Evolutionary conservation across 2,888 invertebrate species (phyloP), one percentile per base, ranked within the genome.

Genomic region (Acronicta alni): DNA sequence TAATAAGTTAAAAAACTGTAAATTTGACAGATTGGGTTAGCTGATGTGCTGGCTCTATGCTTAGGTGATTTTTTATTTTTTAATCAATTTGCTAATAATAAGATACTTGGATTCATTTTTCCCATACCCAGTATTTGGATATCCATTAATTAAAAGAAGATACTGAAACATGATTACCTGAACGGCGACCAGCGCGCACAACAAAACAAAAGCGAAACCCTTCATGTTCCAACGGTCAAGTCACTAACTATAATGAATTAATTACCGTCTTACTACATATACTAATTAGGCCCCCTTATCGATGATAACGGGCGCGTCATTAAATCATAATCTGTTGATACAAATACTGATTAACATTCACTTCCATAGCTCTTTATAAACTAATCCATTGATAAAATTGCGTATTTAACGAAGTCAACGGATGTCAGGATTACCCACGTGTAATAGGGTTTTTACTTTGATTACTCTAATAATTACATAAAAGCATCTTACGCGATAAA

Each of bases 101-200:
- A n/a, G n/a, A n/a, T n/a, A n/a, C n/a, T n/a, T n/a, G n/a, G n/a
- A n/a, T n/a, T n/a, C n/a, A n/a, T n/a, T n/a, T n/a, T n/a, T n/a
- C n/a, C n/a, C n/a, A n/a, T n/a, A n/a, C n/a, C n/a, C n/a, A 10
- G 12, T 30, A 26, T 7, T 8, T 1, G 26, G 7, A 7, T 1
- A 32, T 32, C 14, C 14, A n/a, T 6, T 6, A 1, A 35, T 35
- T 4, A 32, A 8, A 23, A 38, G 23, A n/a, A n/a, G n/a, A n/a
- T n/a, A n/a, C n/a, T n/a, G n/a, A n/a, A n/a, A n/a, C n/a, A n/a
- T 20, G 2, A 1, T 72, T 77, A 93, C 92, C 89, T 92, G 91
- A 2, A 84, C 89, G 38, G 86, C 87, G 43, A 82, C 91, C 14
- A 89, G 79, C n/a, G 83, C 82, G 74, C 87, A 89, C 81, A 92